phyloP scores from a whole-genome alignment of 2,888 invertebrate species.

The Crossocerus cetratus region DNA sequence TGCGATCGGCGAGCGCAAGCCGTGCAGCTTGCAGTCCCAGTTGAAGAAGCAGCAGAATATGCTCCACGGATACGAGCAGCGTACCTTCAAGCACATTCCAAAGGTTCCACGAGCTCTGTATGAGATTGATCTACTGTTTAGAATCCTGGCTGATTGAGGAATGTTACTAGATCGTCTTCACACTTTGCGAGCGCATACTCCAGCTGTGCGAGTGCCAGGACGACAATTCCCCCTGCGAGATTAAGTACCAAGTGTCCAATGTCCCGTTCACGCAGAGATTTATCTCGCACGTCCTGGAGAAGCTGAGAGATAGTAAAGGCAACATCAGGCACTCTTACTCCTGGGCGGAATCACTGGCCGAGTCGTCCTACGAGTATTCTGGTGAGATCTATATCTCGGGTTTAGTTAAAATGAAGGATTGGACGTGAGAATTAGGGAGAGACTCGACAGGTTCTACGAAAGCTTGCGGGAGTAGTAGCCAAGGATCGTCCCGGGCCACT shows the following conservation, averaged over 20 bases:
- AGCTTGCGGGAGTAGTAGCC: constrained; percentile 53
- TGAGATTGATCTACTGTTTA: neutral
- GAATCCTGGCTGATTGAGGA: neutral
- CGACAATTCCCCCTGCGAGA: constrained; percentile 77
- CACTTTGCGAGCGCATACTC: constrained; percentile 87
- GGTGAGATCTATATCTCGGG: constrained; percentile 52
- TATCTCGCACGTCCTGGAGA: constrained; percentile 77
- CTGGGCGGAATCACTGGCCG: constrained; percentile 70
- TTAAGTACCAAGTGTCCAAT: constrained; percentile 79
- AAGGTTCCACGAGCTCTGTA: constrained; percentile 80
- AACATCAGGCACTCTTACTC: constrained; percentile 69
- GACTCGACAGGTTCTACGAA: constrained; percentile 47
- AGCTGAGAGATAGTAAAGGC: constrained; percentile 62
- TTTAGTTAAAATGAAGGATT: neutral
- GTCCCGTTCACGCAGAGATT: constrained; percentile 81
- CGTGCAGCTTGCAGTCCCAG: constrained; percentile 82
- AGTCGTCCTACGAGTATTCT: constrained; percentile 68
- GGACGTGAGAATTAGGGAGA: neutral
- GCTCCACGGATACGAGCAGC: constrained; percentile 88
- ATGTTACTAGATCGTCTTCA: constrained; percentile 83
- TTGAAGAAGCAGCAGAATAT: constrained; percentile 84
- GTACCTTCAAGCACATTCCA: constrained; percentile 86
- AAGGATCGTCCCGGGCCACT: constrained; percentile 62
- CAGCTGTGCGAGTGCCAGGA: constrained; percentile 83
- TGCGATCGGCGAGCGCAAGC: constrained; percentile 68